Base-by-base conservation (phyloP, 1,140 invertebrate genomes). In the Procambarus clarkii region DNA sequence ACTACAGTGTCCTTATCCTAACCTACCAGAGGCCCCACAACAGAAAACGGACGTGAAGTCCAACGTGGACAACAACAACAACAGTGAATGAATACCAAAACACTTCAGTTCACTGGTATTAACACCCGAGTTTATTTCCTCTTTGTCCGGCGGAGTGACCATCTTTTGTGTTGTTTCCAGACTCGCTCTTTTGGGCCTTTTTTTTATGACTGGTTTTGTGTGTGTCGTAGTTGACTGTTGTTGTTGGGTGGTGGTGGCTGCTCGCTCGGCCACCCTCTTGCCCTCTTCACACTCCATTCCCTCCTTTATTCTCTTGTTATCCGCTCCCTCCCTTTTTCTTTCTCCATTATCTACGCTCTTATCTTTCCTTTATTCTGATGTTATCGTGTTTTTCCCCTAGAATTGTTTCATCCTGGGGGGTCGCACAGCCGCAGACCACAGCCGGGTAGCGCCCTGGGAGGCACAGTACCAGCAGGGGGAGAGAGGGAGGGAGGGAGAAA, bases 301-400 rank as follows among this genome's bases (percentile, higher is more conserved):
- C n/a, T 74, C 69, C n/a, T 74, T 74, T 74, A 24, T 34, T 5
- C 5, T 74, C 69, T 5, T 34, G 34, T 74, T 74, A 74, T 34
- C 34, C 4, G 7, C 21, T 21, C 7, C 2, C 34, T 74, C 69
- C 11, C 21, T 18, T 34, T 34, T 71, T 74, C 11, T 64, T 45
- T n/a, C 81, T 69, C 54, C 44, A 69, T 83, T 83, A 83, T 83
- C 58, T 83, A 74, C 69, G 69, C 69, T 74, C 69, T 74, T 74
- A 74, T 74, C 69, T 74, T 34, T 74, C 5, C 21, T 74, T 24
- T 74, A 24, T 74, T 74, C 18, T 8, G 69, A 4, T 74, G 11
- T 74, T 24, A 74, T 74, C 69, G 18, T 13, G 21, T 34, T 74
- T 74, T 74, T 7, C 2, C 60, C 13, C 60, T 5, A 21, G 4